Conservation (phyloP, 2,113 vertebrate genomes). For the Syngnathus typhle region DNA sequence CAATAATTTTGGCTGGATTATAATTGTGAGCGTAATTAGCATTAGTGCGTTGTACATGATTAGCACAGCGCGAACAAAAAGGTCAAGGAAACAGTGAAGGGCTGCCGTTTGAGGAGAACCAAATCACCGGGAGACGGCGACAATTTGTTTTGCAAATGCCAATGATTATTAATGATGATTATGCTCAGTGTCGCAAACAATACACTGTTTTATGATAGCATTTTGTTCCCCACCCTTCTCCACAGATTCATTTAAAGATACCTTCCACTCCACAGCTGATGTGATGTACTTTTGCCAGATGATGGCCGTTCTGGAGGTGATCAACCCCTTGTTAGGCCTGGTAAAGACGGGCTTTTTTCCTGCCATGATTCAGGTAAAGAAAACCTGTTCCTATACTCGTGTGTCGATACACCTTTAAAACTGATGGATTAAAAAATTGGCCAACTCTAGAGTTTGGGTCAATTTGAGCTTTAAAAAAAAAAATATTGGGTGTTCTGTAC, state of each 20-base stretch:
- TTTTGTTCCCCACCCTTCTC: conserved; percentile 12
- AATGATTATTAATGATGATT: conserved; percentile 31
- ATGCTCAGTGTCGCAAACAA: conserved; percentile 5
- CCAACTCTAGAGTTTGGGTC: no score
- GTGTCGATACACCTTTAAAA: no score
- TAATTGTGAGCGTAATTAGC: background rate
- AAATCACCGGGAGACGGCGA: conserved; percentile 12
- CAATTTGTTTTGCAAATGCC: conserved; percentile 49
- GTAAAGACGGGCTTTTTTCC: conserved; percentile 77
- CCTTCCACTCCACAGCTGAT: conserved; percentile 82
- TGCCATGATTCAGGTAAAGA: conserved; percentile 79
- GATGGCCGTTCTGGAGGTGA: conserved; percentile 80
- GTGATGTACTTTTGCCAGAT: conserved; percentile 96
- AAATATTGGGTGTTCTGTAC: no score
- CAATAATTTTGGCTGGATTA: background rate
- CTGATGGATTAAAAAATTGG: no score
- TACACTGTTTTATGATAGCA: conserved; percentile 11
- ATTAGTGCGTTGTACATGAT: background rate
- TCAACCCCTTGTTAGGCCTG: conserved; percentile 82
- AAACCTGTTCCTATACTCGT: no score
- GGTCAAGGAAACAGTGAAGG: background rate
- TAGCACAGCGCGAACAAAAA: conserved; percentile 14
- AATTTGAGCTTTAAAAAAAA: no score
- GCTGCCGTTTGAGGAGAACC: conserved; percentile 36
- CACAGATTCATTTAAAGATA: conserved; percentile 87